Evolutionary conservation across 2,797 vertebrate genomes (phyloP).

Genomic region (Phrynocephalus vlangalii): DNA sequence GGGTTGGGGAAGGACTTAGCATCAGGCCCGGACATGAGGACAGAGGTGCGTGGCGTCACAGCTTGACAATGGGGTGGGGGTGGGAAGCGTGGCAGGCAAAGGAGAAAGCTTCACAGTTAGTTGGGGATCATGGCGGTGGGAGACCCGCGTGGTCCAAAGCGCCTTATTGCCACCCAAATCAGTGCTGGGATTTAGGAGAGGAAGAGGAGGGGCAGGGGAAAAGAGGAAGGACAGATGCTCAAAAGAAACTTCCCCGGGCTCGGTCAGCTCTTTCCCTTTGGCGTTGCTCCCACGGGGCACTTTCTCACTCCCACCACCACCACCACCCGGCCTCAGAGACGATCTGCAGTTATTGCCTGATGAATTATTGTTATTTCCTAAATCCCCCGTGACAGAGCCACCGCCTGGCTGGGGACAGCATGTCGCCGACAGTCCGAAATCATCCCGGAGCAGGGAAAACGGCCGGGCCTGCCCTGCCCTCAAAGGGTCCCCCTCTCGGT

Average conservation of each 20-base stretch:
- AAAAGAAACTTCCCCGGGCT: not conserved
- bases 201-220: fast-evolving
- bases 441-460: too few relatives aligned
- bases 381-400: not conserved
- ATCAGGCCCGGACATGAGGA: too few relatives aligned
- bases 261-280: not conserved
- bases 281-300: too few relatives aligned
- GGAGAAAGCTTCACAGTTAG: constrained; percentile 26
- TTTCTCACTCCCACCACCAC: not conserved
- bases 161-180: not conserved
- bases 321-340: not conserved
- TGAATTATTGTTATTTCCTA: not conserved
- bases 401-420: not conserved
- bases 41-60: not conserved
- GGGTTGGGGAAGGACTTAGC: not conserved
- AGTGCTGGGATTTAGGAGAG: not conserved
- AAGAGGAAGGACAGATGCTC: too few relatives aligned
- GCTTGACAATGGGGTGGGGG: not conserved
- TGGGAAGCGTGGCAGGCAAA: too few relatives aligned
- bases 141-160: not conserved
- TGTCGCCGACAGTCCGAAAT: not conserved
- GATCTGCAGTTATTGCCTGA: constrained; percentile 32
- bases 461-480: too few relatives aligned
- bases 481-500: not conserved
- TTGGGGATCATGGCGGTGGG: not conserved